A percentile compares a stretch with the other conserved stretches of the same genome.
Evolutionary conservation across 2,797 vertebrate species (phyloP).

Genomic region (Chromobotia macracanthus): DNA sequence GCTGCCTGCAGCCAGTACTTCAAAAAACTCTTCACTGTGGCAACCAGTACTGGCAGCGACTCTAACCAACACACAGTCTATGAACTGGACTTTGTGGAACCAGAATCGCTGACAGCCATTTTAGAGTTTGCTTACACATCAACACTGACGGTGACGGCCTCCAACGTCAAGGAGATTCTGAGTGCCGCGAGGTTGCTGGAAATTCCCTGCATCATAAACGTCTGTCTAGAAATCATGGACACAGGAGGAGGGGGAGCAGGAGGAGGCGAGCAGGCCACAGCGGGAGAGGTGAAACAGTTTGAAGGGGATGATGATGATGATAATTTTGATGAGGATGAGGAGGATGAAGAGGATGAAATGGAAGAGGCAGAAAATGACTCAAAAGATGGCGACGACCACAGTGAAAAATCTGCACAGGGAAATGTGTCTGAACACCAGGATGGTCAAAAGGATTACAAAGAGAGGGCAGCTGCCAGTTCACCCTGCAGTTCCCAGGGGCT

Average conservation of each 20-base stretch:
- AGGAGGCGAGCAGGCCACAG: slow-evolving; percentile 74
- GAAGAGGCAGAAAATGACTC: slow-evolving; percentile 75
- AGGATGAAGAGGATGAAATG: slow-evolving; percentile 86
- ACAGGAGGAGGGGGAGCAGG: slow-evolving; percentile 77
- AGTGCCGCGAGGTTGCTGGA: slow-evolving; percentile 92
- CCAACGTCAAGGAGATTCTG: slow-evolving; percentile 94
- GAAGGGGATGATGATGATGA: slow-evolving; percentile 89
- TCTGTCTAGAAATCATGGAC: slow-evolving; percentile 98
- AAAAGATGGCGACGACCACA: slow-evolving; percentile 84
- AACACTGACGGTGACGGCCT: slow-evolving; percentile 92
- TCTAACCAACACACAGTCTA: slow-evolving; percentile 87
- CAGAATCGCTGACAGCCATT: slow-evolving; percentile 94
- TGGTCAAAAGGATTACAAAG: slow-evolving; percentile 66
- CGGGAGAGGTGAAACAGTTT: slow-evolving; percentile 73
- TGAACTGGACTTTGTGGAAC: slow-evolving; percentile 96
- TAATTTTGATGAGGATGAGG: slow-evolving; percentile 80
- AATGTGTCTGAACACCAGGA: slow-evolving; percentile 74
- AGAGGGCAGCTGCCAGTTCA: slow-evolving; percentile 71
- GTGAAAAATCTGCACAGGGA: slow-evolving; percentile 80
- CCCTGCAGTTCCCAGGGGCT: slow-evolving; percentile 82
- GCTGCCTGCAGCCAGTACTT: slow-evolving; percentile 99
- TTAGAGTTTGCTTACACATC: slow-evolving; percentile 98
- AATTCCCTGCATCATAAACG: slow-evolving; percentile 94
- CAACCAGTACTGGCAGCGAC: slow-evolving; percentile 79
- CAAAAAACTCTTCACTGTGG: slow-evolving; percentile 96